These are phyloP conservation scores for Chamaea fasciata DNA, from an alignment of 2,113 vertebrate species.

Conservation along the genomic window DNA sequence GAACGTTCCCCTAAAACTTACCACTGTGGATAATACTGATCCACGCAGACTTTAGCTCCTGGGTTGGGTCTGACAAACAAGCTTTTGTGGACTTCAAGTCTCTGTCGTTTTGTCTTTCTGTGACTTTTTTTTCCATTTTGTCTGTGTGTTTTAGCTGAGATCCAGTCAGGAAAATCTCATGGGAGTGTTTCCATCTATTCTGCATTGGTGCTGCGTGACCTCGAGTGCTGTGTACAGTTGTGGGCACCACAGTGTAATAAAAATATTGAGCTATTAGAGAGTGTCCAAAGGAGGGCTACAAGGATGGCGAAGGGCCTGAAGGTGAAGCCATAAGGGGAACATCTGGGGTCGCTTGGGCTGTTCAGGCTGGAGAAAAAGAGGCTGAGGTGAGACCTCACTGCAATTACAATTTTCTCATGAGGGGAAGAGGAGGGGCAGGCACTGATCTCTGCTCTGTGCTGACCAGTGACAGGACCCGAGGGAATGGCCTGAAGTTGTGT, in stretches of 20 bases:
- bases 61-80: neutral
- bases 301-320: neutral
- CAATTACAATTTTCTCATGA: fast-evolving
- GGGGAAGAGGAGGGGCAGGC: neutral
- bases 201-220: fast-evolving
- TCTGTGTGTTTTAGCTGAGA: neutral
- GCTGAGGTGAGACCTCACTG: fast-evolving
- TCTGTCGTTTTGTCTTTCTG: neutral
- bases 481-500: neutral
- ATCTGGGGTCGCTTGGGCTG: neutral
- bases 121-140: fast-evolving
- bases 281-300: neutral
- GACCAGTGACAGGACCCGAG: neutral
- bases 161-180: neutral
- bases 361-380: neutral
- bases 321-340: neutral
- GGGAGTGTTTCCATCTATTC: neutral
- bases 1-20: neutral
- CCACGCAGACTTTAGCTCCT: neutral
- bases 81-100: neutral
- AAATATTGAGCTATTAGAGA: neutral
- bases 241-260: fast-evolving
- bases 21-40: neutral
- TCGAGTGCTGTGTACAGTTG: neutral
- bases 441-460: neutral